Percentiles rank a stretch among this genome's conserved stretches.
phyloP scores from a whole-genome alignment of 2,888 invertebrate genomes.

The Eristalis arbustorum region DNA sequence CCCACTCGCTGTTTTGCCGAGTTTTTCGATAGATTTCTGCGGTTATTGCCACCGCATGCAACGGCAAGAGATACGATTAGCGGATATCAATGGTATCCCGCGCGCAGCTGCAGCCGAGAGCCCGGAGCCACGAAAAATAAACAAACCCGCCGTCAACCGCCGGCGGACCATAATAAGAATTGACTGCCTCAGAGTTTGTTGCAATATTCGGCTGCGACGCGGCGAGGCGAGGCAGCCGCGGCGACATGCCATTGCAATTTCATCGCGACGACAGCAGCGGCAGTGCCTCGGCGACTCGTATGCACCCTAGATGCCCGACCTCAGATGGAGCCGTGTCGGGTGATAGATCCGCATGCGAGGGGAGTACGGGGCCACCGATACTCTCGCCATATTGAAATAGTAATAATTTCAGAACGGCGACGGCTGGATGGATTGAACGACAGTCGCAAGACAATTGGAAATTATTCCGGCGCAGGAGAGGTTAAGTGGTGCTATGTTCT shows the following conservation, averaged over 20 bases:
- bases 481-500: slow-evolving; percentile 46
- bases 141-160: slow-evolving; percentile 41
- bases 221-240: slow-evolving; percentile 1
- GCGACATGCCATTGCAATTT: slow-evolving; percentile 51
- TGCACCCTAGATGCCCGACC: slow-evolving; percentile 63
- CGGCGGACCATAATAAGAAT: slow-evolving; percentile 58
- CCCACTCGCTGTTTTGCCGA: neutral
- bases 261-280: slow-evolving; percentile 3
- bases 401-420: slow-evolving; percentile 52
- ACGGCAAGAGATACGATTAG: slow-evolving; percentile 28
- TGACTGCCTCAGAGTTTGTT: slow-evolving; percentile 50
- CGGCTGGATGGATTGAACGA: slow-evolving; percentile 54
- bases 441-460: slow-evolving; percentile 66
- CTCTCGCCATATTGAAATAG: slow-evolving; percentile 59
- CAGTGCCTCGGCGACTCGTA: slow-evolving; percentile 39
- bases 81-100: slow-evolving; percentile 54
- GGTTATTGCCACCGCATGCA: slow-evolving; percentile 30
- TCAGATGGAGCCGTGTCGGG: slow-evolving; percentile 50
- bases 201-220: slow-evolving; percentile 45
- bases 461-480: slow-evolving; percentile 64
- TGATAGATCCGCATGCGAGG: neutral
- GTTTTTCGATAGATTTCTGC: slow-evolving; percentile 35
- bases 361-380: neutral
- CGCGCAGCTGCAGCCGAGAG: slow-evolving; percentile 35
- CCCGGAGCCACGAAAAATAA: slow-evolving; percentile 34